Evolutionary conservation across 2,113 vertebrate species (phyloP), one percentile per base, ranked within the genome.

Genomic region (Corythornis cristatus): DNA sequence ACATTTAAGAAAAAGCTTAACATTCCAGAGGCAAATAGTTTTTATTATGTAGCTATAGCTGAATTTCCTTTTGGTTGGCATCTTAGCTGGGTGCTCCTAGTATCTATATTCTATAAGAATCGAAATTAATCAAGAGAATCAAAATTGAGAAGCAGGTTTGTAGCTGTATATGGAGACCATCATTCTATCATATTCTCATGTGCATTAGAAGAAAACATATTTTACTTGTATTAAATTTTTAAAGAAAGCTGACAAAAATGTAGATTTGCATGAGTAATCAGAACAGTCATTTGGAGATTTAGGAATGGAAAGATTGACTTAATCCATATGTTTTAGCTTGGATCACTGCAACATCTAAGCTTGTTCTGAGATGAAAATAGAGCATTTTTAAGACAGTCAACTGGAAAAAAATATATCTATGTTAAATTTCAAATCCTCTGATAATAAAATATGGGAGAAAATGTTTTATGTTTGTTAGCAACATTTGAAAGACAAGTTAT

Each of bases 1-100:
- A 97, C 70, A 92, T 96, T 95, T 93, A 96, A 93, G 95, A 90
- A 96, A 96, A 91, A 96, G 62, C 95, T 92, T 96, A 94, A 95
- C 92, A 88, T 86, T 95, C 83, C 88, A 89, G 88, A 83, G 92
- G 75, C 77, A 93, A 92, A 88, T 83, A 94, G 68, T 48, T 88
- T 86, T 90, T 87, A 53, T 90, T 95, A 31, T 46, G 66, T 85
- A 95, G 51, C 74, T 20, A 53, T 80, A 76, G 83, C 77, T 88
- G 74, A 83, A 78, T 95, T 96, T 95, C 95, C 70, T 93, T 89
- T 93, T 67, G 26, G 66, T 77, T 93, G 91, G 80, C 93, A 84
- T 93, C 66, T 80, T 96, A 93, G 95, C 60, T 84, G 79, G 70
- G 74, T 94, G 60, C 83, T 93, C 46, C 18, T 72, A 91, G 70